Percentiles rank a stretch among this genome's conserved stretches.
Evolutionary conservation across 1,140 invertebrate genomes (phyloP).

Genomic region (Potamilus streckersoni): DNA sequence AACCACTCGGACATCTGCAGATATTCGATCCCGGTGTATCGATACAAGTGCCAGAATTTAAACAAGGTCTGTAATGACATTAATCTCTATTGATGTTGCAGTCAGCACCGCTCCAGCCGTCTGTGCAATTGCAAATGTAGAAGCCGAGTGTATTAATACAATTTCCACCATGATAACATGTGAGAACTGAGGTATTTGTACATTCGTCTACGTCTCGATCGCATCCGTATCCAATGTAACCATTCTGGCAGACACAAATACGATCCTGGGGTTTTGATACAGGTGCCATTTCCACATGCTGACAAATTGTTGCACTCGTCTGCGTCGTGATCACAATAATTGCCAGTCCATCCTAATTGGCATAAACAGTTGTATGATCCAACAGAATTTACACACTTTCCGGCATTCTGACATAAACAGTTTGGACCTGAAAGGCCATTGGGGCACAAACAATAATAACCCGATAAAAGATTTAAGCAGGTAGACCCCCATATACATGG

Average conservation of each 20-base stretch:
- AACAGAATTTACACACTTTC: too few relatives aligned
- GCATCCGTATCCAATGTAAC: not conserved
- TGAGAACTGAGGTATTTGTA: not conserved
- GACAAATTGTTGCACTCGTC: not conserved
- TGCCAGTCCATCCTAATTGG: too few relatives aligned
- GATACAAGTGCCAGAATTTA: not conserved
- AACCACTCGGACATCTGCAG: not conserved
- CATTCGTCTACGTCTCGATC: constrained; percentile 6
- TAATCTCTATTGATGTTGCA: not conserved
- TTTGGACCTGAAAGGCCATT: too few relatives aligned
- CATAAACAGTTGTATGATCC: too few relatives aligned
- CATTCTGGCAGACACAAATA: not conserved
- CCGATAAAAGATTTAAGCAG: too few relatives aligned
- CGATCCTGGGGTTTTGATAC: not conserved
- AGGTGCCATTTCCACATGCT: constrained; percentile 1
- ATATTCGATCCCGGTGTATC: not conserved
- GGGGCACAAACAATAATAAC: too few relatives aligned
- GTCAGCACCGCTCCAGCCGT: not conserved
- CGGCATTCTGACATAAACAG: too few relatives aligned
- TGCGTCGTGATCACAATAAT: not conserved
- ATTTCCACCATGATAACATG: not conserved
- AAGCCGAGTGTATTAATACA: constrained; percentile 2
- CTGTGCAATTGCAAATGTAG: not conserved
- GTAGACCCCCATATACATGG: too few relatives aligned
- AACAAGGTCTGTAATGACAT: not conserved